Base-by-base conservation (phyloP, 2,797 vertebrate species). In the Pygocentrus nattereri region DNA sequence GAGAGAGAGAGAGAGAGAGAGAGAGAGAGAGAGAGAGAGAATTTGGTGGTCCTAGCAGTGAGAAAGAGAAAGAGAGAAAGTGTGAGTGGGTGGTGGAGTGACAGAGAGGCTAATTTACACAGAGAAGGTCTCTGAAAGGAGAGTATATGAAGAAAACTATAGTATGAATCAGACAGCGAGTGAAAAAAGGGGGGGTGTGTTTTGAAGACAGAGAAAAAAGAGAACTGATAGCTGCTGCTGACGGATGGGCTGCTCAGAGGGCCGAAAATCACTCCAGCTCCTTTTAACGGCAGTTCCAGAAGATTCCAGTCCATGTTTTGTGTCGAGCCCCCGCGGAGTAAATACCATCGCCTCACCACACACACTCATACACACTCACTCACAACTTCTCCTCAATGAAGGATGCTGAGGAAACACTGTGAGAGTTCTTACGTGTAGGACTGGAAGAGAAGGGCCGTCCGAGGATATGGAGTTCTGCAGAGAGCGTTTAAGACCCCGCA, bases 381-480 rank as follows among this genome's bases (percentile, higher is more conserved):
- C 18, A 16, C 47, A 41, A 64, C 72, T 69, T 87, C 67, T 86
- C 62, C 74, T 54, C 67, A 70, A 68, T 56, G n/a, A 41, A 73
- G 62, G 68, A 80, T 87, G 84, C 83, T 88, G 86, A 84, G 88
- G 86, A 87, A 84, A 85, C 77, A 79, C 82, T 86, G 78, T 70
- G 76, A 83, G 52, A 81, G 78, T 88, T 80, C 70, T 76, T 80
- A 41, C 70, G n/a, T n/a, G 18, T 65, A 68, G 86, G 83, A 87
- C 67, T 80, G 82, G 69, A 86, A 41, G 52, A 65, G 70, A 49
- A 77, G 34, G 81, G 56, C 30, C 73, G 8, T 62, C 64, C 61
- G 58, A 64, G 59, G 87, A 78, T 86, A 95, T 95, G 94, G 93
- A 93, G 88, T 89, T 91, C 54, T 86, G 88, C 56, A 88, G 87